These are phyloP conservation scores for Oncorhynchus mykiss DNA, from an alignment of 2,113 vertebrate species.

Conservation along the genomic window DNA sequence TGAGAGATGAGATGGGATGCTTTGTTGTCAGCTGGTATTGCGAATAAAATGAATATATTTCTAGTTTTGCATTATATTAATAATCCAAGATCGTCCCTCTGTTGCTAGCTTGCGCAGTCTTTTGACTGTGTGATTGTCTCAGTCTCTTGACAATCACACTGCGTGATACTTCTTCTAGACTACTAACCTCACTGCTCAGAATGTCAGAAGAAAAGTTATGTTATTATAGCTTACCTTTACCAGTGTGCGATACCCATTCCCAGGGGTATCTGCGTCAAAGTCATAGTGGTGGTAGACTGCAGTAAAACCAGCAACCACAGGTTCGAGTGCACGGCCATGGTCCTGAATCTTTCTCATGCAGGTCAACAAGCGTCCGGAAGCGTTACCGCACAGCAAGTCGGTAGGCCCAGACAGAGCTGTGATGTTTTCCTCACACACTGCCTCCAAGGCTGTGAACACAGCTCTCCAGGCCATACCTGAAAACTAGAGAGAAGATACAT, in stretches of 20 bases:
- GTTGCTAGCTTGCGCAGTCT: no score
- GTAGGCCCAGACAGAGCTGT: slow-evolving; percentile 58
- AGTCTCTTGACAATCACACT: not conserved
- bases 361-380: slow-evolving; percentile 48
- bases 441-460: slow-evolving; percentile 68
- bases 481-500: slow-evolving; percentile 11
- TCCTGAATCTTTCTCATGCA: slow-evolving; percentile 64
- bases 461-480: slow-evolving; percentile 65
- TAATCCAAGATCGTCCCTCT: no score
- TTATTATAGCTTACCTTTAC: slow-evolving; percentile 56
- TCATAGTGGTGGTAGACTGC: slow-evolving; percentile 73
- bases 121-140: not conserved
- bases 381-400: slow-evolving; percentile 41
- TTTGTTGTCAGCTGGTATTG: no score
- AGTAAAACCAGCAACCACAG: slow-evolving; percentile 58
- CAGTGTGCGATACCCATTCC: slow-evolving; percentile 78
- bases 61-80: not conserved
- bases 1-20: slow-evolving; percentile 27
- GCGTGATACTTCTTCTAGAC: not conserved
- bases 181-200: no score
- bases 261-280: slow-evolving; percentile 73
- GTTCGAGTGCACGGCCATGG: slow-evolving; percentile 67
- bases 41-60: no score
- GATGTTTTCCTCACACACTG: slow-evolving; percentile 67
- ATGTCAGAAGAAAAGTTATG: no score